These are phyloP conservation scores for Tenthredo scrophulariae DNA, from an alignment of 2,888 invertebrate species.

Conservation along the genomic window DNA sequence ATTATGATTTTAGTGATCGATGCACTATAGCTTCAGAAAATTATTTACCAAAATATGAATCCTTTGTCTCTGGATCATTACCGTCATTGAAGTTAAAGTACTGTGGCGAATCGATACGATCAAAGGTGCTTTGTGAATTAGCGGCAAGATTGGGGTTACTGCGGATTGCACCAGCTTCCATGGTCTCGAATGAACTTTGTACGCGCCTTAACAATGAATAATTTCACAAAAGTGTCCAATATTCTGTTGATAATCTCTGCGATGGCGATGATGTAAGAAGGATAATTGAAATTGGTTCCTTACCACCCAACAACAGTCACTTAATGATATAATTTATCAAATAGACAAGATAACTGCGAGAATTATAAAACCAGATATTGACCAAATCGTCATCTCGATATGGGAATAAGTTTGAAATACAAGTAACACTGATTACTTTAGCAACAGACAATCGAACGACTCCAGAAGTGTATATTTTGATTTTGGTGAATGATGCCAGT, in stretches of 20 bases:
- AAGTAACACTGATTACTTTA: neutral
- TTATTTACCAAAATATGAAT: conserved; percentile 40
- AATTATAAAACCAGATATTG: neutral
- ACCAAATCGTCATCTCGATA: neutral
- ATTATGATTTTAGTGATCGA: neutral
- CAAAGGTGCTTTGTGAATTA: neutral
- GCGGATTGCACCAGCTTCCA: neutral
- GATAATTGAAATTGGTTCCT: neutral
- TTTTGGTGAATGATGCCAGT: neutral
- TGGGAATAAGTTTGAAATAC: neutral
- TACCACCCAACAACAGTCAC: neutral
- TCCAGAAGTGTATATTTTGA: neutral
- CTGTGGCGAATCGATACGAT: neutral
- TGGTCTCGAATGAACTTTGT: neutral
- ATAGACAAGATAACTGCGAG: neutral
- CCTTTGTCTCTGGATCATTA: conserved; percentile 25
- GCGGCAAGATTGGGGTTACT: neutral
- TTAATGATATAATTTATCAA: neutral
- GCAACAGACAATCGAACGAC: neutral
- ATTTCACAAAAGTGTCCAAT: neutral
- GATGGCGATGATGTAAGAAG: neutral
- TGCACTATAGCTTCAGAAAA: neutral
- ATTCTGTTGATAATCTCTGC: neutral
- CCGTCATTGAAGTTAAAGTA: neutral
- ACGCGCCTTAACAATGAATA: neutral